Conservation (phyloP, 2,888 invertebrate genomes). For the Tipula lateralis region DNA sequence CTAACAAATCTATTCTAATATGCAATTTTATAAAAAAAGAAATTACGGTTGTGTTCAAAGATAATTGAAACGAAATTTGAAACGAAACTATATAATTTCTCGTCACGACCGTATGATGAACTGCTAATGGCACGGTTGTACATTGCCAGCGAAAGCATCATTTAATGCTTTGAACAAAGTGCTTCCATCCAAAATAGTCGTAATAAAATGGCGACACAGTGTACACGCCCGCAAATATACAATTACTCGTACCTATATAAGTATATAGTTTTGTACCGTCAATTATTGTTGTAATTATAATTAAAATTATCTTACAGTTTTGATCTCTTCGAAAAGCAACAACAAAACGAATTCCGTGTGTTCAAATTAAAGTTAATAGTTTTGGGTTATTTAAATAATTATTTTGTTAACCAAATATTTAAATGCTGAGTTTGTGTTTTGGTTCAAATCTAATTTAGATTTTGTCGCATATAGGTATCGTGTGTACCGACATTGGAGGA, state of each 20-base stretch:
- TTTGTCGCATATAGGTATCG: not conserved
- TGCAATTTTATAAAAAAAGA: not conserved
- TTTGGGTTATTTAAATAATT: constrained; percentile 9
- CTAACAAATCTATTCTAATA: not conserved
- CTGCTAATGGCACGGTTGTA: not conserved
- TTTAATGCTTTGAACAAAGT: not conserved
- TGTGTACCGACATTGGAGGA: not conserved
- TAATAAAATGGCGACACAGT: not conserved
- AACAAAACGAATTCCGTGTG: not conserved
- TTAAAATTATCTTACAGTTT: not conserved
- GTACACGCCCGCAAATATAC: too few species aligned
- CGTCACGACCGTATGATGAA: not conserved
- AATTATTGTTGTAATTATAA: not conserved
- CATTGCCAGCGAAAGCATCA: not conserved
- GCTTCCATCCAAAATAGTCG: not conserved
- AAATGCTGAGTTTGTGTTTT: not conserved
- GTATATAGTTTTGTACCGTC: too few species aligned
- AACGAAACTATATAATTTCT: not conserved
- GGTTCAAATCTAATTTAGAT: not conserved
- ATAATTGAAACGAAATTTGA: not conserved
- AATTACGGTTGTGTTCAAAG: not conserved
- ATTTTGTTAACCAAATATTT: constrained; percentile 19
- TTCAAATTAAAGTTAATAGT: not conserved
- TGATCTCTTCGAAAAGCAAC: not conserved
- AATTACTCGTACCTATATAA: not conserved